Percentiles rank a stretch among this genome's conserved stretches.
Evolutionary conservation across 2,797 vertebrate genomes (phyloP).

Genomic region (Channallabes apus): DNA sequence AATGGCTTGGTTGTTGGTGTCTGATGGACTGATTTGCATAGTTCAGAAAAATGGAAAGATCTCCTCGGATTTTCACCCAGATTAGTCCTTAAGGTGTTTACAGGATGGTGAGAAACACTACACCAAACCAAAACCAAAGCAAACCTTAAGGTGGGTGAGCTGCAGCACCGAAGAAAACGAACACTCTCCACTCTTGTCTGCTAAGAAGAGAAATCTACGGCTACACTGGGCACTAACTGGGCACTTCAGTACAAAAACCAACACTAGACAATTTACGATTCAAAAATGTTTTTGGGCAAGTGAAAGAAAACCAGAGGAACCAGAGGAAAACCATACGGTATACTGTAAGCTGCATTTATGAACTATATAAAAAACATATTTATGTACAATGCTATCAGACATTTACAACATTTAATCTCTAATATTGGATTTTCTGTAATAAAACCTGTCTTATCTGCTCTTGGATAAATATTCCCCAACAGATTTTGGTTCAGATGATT

Average conservation of each 20-base stretch:
- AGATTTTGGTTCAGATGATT: neutral
- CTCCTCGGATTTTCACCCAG: neutral
- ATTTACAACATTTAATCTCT: neutral
- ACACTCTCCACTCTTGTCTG: neutral
- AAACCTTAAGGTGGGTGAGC: neutral
- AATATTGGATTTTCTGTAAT: neutral
- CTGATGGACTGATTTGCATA: neutral
- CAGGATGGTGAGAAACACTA: neutral
- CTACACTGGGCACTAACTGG: neutral
- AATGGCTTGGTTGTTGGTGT: neutral
- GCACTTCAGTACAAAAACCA: too few species aligned
- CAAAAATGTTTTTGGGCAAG: neutral
- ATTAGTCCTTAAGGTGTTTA: neutral
- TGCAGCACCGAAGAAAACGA: neutral
- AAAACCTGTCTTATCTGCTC: neutral
- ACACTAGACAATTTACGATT: neutral
- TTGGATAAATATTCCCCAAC: neutral
- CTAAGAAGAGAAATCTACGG: neutral
- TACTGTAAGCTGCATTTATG: too few species aligned
- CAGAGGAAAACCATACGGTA: neutral
- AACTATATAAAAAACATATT: neutral
- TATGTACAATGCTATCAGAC: neutral
- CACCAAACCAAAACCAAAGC: neutral
- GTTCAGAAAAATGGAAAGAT: neutral
- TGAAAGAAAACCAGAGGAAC: neutral